Evolutionary conservation across 2,113 vertebrate species (phyloP).

Genomic region (Neoarius graeffei): DNA sequence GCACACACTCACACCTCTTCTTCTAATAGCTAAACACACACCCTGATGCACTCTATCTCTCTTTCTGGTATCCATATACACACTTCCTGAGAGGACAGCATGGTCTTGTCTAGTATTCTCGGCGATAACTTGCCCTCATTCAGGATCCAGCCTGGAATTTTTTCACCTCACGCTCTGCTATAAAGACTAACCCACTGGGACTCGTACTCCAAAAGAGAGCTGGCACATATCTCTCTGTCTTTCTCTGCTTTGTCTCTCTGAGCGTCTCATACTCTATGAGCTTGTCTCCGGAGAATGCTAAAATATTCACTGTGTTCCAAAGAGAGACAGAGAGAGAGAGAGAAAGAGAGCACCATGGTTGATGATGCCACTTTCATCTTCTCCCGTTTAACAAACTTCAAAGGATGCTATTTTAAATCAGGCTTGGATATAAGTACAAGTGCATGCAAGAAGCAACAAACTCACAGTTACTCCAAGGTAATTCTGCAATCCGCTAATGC

Average conservation of each 20-base stretch:
- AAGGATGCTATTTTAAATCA: constrained; percentile 50
- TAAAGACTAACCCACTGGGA: constrained; percentile 68
- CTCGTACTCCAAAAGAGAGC: constrained; percentile 61
- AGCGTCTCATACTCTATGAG: constrained; percentile 31
- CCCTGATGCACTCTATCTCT: background rate
- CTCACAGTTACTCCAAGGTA: background rate
- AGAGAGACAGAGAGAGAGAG: background rate
- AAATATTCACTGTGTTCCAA: constrained; percentile 51
- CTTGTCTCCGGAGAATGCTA: constrained; percentile 38
- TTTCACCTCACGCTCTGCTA: constrained; percentile 69
- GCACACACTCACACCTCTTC: constrained; percentile 1
- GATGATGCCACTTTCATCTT: constrained; percentile 59
- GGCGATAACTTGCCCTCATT: background rate
- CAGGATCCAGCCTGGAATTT: constrained; percentile 61
- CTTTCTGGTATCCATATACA: background rate
- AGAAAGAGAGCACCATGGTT: constrained; percentile 40
- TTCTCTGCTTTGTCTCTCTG: constrained; percentile 47
- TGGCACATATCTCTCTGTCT: constrained; percentile 54
- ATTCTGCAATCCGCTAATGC: background rate
- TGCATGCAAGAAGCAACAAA: constrained; percentile 27
- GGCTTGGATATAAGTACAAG: constrained; percentile 17
- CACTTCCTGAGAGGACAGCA: background rate
- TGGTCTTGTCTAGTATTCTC: background rate
- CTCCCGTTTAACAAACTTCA: constrained; percentile 54
- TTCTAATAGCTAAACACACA: background rate